Evolutionary conservation across 2,113 vertebrate species (phyloP).

Genomic region (Halcyon malimbica): DNA sequence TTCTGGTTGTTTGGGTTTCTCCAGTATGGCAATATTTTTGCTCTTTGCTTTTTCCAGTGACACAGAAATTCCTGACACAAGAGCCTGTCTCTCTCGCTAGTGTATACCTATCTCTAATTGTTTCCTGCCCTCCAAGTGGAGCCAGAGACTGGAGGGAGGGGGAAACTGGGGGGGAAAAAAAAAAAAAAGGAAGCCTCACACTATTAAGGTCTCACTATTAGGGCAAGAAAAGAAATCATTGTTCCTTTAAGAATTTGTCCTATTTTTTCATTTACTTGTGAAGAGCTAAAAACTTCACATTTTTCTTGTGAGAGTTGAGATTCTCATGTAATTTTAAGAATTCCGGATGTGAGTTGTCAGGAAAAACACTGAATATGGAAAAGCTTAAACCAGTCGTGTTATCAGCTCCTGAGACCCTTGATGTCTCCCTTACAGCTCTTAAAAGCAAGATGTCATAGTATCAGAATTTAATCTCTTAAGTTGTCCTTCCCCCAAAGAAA

Average conservation of each 20-base stretch:
- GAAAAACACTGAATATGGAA: neutral
- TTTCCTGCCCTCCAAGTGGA: conserved; percentile 29
- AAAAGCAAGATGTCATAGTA: neutral
- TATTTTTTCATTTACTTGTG: neutral
- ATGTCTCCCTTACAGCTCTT: neutral
- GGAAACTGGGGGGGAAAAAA: neutral
- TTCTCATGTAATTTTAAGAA: neutral
- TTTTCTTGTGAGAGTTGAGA: neutral
- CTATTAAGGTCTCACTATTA: neutral
- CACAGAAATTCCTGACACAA: neutral
- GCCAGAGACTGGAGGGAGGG: neutral
- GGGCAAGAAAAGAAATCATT: neutral
- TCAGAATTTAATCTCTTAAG: neutral
- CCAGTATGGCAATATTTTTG: neutral
- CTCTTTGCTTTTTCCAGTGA: neutral
- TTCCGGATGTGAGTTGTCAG: neutral
- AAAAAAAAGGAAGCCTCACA: neutral
- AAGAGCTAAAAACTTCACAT: neutral
- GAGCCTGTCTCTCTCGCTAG: neutral
- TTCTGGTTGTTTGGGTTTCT: conserved; percentile 1
- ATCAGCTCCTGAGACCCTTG: neutral
- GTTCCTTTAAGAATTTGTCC: neutral
- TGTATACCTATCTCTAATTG: conserved; percentile 35
- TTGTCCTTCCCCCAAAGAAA: neutral
- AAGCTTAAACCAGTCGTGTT: neutral